phyloP scores from a whole-genome alignment of 2,113 vertebrate genomes.

The Scomber colias region DNA sequence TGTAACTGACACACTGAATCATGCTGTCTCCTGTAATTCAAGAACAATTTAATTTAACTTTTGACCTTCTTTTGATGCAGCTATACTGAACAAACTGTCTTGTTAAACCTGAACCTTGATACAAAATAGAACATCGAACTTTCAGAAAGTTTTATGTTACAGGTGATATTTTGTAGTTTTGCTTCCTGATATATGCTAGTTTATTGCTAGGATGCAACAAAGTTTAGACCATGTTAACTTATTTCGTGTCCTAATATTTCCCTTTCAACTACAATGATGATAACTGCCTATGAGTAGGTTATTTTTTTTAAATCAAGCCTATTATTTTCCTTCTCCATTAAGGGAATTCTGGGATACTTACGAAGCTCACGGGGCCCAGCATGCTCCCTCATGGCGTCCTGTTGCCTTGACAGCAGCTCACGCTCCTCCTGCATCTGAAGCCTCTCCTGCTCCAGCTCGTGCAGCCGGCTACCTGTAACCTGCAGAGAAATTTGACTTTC shows the following conservation, averaged over 20 bases:
- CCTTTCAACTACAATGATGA: neutral
- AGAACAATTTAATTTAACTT: neutral
- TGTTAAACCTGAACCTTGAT: neutral
- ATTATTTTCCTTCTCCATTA: neutral
- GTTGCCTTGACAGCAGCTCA: slow-evolving; percentile 91
- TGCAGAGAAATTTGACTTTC: slow-evolving; percentile 26
- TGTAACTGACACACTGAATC: neutral
- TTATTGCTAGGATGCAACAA: neutral
- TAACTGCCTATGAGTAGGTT: neutral
- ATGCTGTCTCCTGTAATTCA: neutral
- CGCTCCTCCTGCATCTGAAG: slow-evolving; percentile 90
- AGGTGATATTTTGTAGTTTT: neutral
- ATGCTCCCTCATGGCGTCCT: slow-evolving; percentile 90
- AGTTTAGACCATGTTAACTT: neutral
- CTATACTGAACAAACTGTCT: neutral
- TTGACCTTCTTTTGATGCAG: neutral
- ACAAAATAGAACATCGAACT: neutral
- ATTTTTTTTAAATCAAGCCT: neutral
- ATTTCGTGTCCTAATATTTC: neutral
- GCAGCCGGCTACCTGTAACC: slow-evolving; percentile 89
- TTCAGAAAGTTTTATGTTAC: neutral
- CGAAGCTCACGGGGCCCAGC: slow-evolving; percentile 90
- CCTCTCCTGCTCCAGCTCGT: slow-evolving; percentile 93
- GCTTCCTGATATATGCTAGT: neutral
- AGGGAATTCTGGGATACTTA: slow-evolving; percentile 85